Evolutionary conservation across 2,797 vertebrate species (phyloP).

Genomic region (Uromys caudimaculatus): DNA sequence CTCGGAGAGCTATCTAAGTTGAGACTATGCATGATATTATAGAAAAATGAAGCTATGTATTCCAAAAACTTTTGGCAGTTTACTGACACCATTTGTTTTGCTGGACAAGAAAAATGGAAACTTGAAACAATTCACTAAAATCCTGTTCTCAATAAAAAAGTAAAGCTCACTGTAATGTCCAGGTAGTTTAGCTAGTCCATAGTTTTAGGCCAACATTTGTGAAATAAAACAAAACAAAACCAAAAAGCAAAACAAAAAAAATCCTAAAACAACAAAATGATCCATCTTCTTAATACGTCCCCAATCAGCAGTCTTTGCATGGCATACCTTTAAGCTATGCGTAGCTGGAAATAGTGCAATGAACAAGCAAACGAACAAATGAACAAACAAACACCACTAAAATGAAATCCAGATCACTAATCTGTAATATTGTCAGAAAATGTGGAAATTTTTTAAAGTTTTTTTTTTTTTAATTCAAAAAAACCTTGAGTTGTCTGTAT

Average conservation of each 20-base stretch:
- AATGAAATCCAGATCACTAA: neutral
- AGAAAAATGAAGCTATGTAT: neutral
- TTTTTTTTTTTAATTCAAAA: neutral
- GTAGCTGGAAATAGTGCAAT: neutral
- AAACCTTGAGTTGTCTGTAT: neutral
- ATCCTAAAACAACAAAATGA: neutral
- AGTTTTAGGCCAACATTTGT: conserved; percentile 16
- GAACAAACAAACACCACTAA: neutral
- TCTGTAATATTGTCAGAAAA: neutral
- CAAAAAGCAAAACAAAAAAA: neutral
- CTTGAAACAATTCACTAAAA: conserved; percentile 40
- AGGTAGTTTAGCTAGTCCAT: neutral
- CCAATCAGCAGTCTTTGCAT: neutral
- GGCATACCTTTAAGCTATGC: neutral
- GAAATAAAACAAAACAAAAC: neutral
- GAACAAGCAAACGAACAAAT: neutral
- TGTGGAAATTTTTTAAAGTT: neutral
- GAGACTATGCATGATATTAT: neutral
- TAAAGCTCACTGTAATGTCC: neutral
- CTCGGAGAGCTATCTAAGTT: neutral
- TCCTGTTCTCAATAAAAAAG: conserved; percentile 3
- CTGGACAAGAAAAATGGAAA: conserved; percentile 35
- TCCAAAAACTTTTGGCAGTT: neutral
- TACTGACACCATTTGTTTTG: neutral
- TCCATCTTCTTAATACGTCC: neutral